A percentile compares a stretch with the other conserved stretches of the same genome.
These are phyloP conservation scores for Uropetala carovei DNA, from an alignment of 2,888 invertebrate species.

Conservation along the genomic window DNA sequence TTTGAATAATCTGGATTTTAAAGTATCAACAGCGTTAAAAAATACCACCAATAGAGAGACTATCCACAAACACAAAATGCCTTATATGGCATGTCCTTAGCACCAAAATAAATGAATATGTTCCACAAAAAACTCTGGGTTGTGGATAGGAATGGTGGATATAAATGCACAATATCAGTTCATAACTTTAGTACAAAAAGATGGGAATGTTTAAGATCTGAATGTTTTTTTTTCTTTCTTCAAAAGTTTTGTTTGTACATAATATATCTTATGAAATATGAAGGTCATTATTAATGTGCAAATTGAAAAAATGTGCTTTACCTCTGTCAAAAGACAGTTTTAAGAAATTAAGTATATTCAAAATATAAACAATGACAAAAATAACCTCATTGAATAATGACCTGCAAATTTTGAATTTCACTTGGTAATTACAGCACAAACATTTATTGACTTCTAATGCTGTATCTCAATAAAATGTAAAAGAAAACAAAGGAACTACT, in stretches of 20 bases:
- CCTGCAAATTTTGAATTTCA: neutral
- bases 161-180: slow-evolving; percentile 7
- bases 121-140: slow-evolving; percentile 27
- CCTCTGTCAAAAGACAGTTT: slow-evolving; percentile 1
- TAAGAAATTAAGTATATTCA: neutral
- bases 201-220: slow-evolving; percentile 26
- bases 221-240: slow-evolving; percentile 29
- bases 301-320: slow-evolving; percentile 38
- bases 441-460: neutral
- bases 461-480: neutral
- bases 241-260: slow-evolving; percentile 27
- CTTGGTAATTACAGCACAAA: neutral
- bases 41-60: slow-evolving; percentile 62
- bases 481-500: neutral
- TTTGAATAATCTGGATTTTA: slow-evolving; percentile 34
- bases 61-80: slow-evolving; percentile 56
- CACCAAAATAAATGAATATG: slow-evolving; percentile 53
- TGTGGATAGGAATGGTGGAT: slow-evolving; percentile 42
- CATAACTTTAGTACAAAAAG: neutral
- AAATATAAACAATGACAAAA: slow-evolving; percentile 21
- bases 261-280: neutral
- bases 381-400: neutral
- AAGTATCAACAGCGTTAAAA: slow-evolving; percentile 53
- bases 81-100: slow-evolving; percentile 45
- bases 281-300: slow-evolving; percentile 4